phyloP scores from a whole-genome alignment of 2,888 invertebrate genomes.

The Eulithis prunata region DNA sequence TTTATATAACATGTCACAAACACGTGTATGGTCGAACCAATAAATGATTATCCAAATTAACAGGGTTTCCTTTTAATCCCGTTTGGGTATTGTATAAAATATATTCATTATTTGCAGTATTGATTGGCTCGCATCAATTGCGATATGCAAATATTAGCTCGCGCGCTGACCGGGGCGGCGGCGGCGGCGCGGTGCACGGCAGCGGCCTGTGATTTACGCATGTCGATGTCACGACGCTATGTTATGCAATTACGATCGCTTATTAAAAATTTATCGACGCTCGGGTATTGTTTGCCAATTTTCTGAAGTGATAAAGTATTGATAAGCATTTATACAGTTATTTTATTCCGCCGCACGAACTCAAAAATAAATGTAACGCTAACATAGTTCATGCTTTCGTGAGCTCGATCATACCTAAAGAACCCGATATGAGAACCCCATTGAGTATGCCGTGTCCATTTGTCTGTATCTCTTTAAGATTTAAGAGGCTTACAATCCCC shows the following conservation, averaged over 20 bases:
- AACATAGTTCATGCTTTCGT: no score
- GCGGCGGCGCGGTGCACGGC: constrained; percentile 47
- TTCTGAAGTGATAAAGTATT: constrained; percentile 28
- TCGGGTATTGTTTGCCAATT: constrained; percentile 42
- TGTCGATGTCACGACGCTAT: constrained; percentile 68
- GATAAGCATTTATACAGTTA: no score
- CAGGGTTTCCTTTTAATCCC: constrained; percentile 58
- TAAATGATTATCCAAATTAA: constrained; percentile 49
- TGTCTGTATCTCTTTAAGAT: no score
- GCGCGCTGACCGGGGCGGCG: constrained; percentile 64
- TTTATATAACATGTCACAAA: constrained; percentile 1
- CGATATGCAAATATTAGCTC: constrained; percentile 82
- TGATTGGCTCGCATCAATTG: constrained; percentile 83
- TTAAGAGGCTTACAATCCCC: no score
- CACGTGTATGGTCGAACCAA: constrained; percentile 15
- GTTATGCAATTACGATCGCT: constrained; percentile 79
- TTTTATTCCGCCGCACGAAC: no score
- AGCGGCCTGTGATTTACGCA: constrained; percentile 69
- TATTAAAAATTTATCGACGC: constrained; percentile 77
- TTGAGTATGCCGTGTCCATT: no score
- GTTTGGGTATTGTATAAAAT: constrained; percentile 74
- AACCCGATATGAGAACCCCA: no score
- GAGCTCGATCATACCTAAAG: no score
- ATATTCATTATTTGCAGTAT: constrained; percentile 82
- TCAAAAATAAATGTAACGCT: no score